phyloP scores from a whole-genome alignment of 1,140 invertebrate species.

The Zaprionus camerounensis region DNA sequence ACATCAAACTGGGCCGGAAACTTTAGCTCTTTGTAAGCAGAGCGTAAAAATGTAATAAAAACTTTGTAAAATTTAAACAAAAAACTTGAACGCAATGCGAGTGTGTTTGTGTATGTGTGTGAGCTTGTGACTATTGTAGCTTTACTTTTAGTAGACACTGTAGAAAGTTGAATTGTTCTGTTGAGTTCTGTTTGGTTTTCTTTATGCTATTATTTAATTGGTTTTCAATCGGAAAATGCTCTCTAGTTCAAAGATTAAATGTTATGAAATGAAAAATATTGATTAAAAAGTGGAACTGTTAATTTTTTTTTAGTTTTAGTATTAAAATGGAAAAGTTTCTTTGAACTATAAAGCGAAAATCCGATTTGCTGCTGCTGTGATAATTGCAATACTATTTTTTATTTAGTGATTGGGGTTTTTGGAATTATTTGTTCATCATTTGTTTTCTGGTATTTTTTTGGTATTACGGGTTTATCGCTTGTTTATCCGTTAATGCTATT shows the following conservation, averaged over 20 bases:
- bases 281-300: too few species aligned
- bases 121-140: conserved; percentile 70
- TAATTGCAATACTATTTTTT: conserved; percentile 60
- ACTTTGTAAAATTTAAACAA: conserved; percentile 53
- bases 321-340: not conserved
- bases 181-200: conserved; percentile 51
- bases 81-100: conserved; percentile 67
- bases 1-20: conserved; percentile 67
- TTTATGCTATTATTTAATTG: conserved; percentile 29
- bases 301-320: not conserved
- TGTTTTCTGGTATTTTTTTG: conserved; percentile 29
- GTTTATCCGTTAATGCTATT: conserved; percentile 73
- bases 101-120: conserved; percentile 42
- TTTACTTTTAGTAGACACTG: conserved; percentile 82
- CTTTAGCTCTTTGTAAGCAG: conserved; percentile 31
- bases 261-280: conserved; percentile 1
- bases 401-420: conserved; percentile 67
- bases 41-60: conserved; percentile 55
- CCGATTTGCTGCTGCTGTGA: conserved; percentile 52
- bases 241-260: conserved; percentile 22
- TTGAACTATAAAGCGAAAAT: conserved; percentile 34
- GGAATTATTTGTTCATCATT: conserved; percentile 25
- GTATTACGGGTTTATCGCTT: conserved; percentile 36
- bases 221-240: conserved; percentile 27
- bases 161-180: conserved; percentile 73